phyloP scores from a whole-genome alignment of 2,797 vertebrate genomes.

The Cetoscarus ocellatus region DNA sequence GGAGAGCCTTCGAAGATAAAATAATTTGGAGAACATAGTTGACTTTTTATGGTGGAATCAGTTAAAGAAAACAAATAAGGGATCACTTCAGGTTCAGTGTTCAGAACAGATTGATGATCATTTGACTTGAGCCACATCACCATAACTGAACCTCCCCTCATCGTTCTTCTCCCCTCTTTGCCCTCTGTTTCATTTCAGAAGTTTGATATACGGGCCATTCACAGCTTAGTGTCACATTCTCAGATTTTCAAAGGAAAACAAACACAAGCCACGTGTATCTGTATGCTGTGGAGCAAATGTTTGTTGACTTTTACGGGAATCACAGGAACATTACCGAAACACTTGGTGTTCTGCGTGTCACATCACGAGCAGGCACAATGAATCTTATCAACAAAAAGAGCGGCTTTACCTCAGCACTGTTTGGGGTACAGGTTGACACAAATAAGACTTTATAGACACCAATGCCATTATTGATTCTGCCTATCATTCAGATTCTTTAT shows the following conservation, averaged over 20 bases:
- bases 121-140: conserved; percentile 39
- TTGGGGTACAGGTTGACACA: no score
- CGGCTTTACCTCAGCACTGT: conserved; percentile 34
- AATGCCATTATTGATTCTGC: no score
- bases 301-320: background rate
- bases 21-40: no score
- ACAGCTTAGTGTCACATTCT: conserved; percentile 57
- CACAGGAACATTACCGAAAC: conserved; percentile 3
- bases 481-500: no score
- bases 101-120: conserved; percentile 38
- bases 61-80: no score
- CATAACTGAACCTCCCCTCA: background rate
- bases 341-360: conserved; percentile 44
- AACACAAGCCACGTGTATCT: background rate
- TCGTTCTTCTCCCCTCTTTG: background rate
- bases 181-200: conserved; percentile 12
- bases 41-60: no score
- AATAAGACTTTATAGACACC: no score
- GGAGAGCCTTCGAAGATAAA: no score
- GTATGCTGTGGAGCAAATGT: background rate
- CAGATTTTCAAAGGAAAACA: conserved; percentile 8
- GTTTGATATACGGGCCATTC: conserved; percentile 51
- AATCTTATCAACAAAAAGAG: conserved; percentile 13
- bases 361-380: conserved; percentile 37
- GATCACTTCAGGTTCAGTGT: conserved; percentile 7